Percentiles rank a stretch among this genome's conserved stretches.
Conservation (phyloP, 2,113 vertebrate species). For the Callocephalon fimbriatum region DNA sequence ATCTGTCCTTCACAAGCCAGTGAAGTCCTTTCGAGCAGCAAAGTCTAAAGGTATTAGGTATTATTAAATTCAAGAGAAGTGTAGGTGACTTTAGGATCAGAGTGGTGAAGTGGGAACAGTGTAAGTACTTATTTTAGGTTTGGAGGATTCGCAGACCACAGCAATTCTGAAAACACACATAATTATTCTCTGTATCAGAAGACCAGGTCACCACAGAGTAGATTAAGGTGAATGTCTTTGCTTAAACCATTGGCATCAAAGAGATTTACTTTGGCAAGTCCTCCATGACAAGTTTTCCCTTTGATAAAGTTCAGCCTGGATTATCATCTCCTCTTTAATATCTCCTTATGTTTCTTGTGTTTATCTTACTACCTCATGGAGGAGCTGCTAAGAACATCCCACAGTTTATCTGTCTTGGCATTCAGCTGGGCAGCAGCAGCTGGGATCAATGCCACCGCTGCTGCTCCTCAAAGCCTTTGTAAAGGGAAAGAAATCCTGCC, state of each 20-base stretch:
- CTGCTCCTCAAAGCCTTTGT: not conserved
- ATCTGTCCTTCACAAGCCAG: not conserved
- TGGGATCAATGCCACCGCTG: conserved; percentile 46
- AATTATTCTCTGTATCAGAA: conserved; percentile 55
- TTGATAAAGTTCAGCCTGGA: conserved; percentile 64
- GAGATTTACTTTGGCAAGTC: conserved; percentile 71
- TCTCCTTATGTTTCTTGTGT: conserved; percentile 47
- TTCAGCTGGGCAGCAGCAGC: conserved; percentile 23
- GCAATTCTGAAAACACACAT: conserved; percentile 42
- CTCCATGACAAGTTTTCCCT: conserved; percentile 38
- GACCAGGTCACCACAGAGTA: conserved; percentile 30
- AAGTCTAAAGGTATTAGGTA: not conserved
- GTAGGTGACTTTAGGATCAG: not conserved
- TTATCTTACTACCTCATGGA: conserved; percentile 48
- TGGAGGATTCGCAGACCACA: conserved; percentile 12
- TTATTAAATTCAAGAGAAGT: conserved; percentile 21
- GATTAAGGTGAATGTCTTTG: conserved; percentile 63
- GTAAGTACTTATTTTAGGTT: not conserved
- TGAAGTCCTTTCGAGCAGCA: not conserved
- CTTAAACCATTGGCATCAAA: conserved; percentile 61
- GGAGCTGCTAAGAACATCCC: conserved; percentile 42
- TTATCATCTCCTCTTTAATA: conserved; percentile 64
- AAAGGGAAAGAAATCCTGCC: not conserved
- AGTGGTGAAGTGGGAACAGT: conserved; percentile 11
- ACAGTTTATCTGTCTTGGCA: conserved; percentile 47